phyloP scores from a whole-genome alignment of 1,140 invertebrate genomes.

The Aporrectodea caliginosa region DNA sequence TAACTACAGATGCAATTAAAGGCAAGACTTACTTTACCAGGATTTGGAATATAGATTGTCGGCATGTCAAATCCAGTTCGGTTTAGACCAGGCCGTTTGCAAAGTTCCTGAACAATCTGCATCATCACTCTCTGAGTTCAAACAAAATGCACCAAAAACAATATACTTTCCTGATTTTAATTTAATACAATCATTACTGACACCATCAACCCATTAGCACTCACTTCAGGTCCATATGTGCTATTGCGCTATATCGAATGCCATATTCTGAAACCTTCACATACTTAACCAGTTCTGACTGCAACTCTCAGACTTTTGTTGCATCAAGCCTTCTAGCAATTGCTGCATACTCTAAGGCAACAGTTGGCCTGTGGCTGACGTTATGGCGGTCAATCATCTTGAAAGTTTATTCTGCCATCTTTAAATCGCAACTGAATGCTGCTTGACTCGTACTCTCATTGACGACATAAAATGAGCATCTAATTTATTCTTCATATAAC shows the following conservation, averaged over 20 bases:
- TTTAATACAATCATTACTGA: not conserved
- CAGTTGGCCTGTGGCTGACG: too few relatives aligned
- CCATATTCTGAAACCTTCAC: not conserved
- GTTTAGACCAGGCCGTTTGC: constrained; percentile 63
- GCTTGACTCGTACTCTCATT: too few relatives aligned
- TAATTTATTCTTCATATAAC: too few relatives aligned
- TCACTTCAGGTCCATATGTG: not conserved
- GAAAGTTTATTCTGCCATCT: too few relatives aligned
- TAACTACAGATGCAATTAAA: too few relatives aligned
- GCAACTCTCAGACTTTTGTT: too few relatives aligned
- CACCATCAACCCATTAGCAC: not conserved
- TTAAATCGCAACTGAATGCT: too few relatives aligned
- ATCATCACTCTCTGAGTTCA: constrained; percentile 64
- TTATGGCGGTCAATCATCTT: too few relatives aligned
- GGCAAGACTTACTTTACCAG: constrained; percentile 45
- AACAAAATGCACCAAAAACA: constrained; percentile 35
- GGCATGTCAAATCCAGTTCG: constrained; percentile 65
- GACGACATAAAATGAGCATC: too few relatives aligned
- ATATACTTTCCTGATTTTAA: constrained; percentile 12
- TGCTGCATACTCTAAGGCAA: too few relatives aligned
- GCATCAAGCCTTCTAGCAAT: too few relatives aligned
- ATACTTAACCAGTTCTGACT: too few relatives aligned
- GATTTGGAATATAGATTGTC: constrained; percentile 62
- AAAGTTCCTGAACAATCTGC: constrained; percentile 66
- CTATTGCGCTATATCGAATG: not conserved